Percentiles rank a stretch among this genome's conserved stretches.
These are phyloP conservation scores for Papilio xuthus DNA, from an alignment of 1,140 invertebrate species.

Conservation along the genomic window DNA sequence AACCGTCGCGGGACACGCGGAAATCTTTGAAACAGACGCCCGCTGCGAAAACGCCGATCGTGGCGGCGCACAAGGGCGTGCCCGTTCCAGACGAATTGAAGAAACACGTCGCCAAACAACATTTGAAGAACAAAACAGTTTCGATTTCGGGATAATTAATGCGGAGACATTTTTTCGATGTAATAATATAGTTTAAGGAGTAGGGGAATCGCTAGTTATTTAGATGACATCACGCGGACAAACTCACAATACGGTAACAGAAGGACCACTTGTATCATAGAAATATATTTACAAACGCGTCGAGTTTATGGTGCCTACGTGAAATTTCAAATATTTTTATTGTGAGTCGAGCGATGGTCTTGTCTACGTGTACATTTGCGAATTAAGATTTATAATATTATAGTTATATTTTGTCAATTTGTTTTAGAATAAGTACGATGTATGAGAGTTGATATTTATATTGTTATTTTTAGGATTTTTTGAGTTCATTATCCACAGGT, in stretches of 20 bases:
- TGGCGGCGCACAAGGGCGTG: conserved; percentile 52
- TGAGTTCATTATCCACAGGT: conserved; percentile 26
- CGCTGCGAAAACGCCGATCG: conserved; percentile 47
- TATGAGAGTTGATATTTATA: conserved; percentile 74
- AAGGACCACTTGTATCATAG: conserved; percentile 74
- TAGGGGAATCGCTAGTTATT: conserved; percentile 60
- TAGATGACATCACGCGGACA: conserved; percentile 62
- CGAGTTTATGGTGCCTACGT: conserved; percentile 50
- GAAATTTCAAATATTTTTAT: conserved; percentile 62
- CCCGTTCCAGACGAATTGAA: conserved; percentile 65
- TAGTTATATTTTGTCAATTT: conserved; percentile 78
- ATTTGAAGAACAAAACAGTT: conserved; percentile 51
- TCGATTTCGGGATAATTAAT: conserved; percentile 42
- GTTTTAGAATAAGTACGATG: conserved; percentile 68
- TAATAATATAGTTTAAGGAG: conserved; percentile 43
- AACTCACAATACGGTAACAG: conserved; percentile 71
- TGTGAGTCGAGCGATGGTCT: conserved; percentile 62
- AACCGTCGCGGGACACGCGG: conserved; percentile 39
- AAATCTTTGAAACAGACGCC: conserved; percentile 43
- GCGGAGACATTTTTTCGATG: conserved; percentile 38
- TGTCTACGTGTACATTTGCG: conserved; percentile 67
- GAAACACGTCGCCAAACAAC: conserved; percentile 56
- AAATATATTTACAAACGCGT: conserved; percentile 76
- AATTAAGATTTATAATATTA: conserved; percentile 55
- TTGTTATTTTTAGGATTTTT: conserved; percentile 56